phyloP scores from a whole-genome alignment of 2,888 invertebrate species.

The Drosophila anomelani region DNA sequence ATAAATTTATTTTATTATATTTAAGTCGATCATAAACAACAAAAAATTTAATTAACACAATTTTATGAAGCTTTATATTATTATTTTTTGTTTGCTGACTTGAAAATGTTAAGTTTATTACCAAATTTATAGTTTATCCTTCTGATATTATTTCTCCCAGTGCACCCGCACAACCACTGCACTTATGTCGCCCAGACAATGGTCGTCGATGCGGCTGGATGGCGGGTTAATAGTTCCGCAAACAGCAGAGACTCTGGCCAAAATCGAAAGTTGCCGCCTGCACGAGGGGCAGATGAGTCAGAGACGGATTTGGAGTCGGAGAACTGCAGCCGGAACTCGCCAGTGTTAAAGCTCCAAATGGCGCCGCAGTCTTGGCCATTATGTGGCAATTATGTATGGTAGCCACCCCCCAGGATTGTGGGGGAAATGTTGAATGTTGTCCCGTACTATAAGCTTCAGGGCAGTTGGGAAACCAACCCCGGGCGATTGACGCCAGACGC shows the following conservation, averaged over 20 bases:
- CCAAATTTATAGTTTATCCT: not conserved
- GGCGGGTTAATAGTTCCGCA: constrained; percentile 68
- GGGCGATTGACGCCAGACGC: constrained; percentile 54
- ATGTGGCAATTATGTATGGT: constrained; percentile 74
- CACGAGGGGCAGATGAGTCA: constrained; percentile 34
- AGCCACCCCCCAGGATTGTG: constrained; percentile 52
- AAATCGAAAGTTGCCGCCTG: constrained; percentile 67
- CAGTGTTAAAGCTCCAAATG: constrained; percentile 32
- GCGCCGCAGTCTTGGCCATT: constrained; percentile 57
- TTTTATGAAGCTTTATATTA: too few species aligned
- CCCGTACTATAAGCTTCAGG: not conserved
- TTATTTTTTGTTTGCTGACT: too few species aligned
- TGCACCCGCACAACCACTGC: constrained; percentile 12
- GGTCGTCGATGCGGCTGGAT: constrained; percentile 47
- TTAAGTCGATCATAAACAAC: too few species aligned
- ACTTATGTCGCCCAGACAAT: constrained; percentile 34
- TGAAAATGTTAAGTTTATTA: not conserved
- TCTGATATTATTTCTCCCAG: not conserved
- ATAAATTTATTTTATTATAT: too few species aligned
- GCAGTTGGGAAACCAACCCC: constrained; percentile 55
- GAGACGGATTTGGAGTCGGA: constrained; percentile 9
- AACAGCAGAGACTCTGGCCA: constrained; percentile 39
- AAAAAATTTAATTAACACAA: too few species aligned
- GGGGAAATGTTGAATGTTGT: constrained; percentile 17
- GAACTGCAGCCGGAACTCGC: constrained; percentile 61